Base-by-base conservation (phyloP, 2,888 invertebrate genomes). In the Unio delphinus region DNA sequence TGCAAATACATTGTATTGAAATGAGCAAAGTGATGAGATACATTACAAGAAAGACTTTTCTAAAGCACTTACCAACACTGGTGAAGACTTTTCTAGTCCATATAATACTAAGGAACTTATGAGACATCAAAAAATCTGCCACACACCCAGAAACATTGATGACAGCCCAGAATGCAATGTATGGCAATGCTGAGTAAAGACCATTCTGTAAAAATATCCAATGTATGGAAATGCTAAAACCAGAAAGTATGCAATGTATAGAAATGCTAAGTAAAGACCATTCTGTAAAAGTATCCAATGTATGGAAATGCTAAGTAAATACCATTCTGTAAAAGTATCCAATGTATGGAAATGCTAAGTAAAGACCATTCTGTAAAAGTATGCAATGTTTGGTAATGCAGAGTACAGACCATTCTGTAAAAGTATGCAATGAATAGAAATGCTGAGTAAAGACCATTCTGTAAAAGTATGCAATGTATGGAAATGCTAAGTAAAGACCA, bases 261-360 rank as follows among this genome's bases (percentile, higher is more conserved):
- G 89, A 63, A 89, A 75, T 2, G 89, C 88, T 7, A 89, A 89
- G 55, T 86, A 83, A 23, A 86, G 45, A 23, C 88, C 89, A 81
- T 89, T 89, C 88, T 89, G 80, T 26, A 23, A 34, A 5, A 85
- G 69, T 77, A 85, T 1, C 75, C 81, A 62, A 88, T 80, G 74
- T 88, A 88, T 2, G 88, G 88, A 63, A 88, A 75, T 6, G 88
- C 86, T 7, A 87, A 88, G 45, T 83, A 80, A 30, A 83, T 23
- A 23, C 88, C 88, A 78, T 88, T 88, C 87, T 88, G 76, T 15
- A 74, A 76, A n/a, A 30, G 30, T 30, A 30, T 30, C 4, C 34
- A 6, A 30, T 30, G 30, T 30, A 30, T 30, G 30, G 30, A 3
- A 30, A 30, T 30, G 30, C 30, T 30, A 5, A 30, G 5, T 30